These are phyloP conservation scores for Orussus abietinus DNA, from an alignment of 1,140 invertebrate species.

Conservation along the genomic window DNA sequence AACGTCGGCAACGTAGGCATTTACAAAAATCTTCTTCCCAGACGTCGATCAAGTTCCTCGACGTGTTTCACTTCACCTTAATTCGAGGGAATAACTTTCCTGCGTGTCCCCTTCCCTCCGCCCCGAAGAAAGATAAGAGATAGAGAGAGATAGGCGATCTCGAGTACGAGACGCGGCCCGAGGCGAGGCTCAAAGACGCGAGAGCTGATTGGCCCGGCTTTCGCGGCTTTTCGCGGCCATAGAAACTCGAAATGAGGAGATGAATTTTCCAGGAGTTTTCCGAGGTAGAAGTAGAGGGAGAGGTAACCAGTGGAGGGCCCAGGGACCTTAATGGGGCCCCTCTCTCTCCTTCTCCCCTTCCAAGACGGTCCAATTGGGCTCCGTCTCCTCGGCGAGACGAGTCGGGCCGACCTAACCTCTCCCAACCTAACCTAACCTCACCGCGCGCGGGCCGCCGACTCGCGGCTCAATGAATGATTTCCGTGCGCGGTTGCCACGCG, in stretches of 20 bases:
- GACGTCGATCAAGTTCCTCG: too few relatives aligned
- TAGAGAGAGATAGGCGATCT: conserved; percentile 15
- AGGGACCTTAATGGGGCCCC: background rate
- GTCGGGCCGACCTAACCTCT: too few relatives aligned
- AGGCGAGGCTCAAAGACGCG: conserved; percentile 8
- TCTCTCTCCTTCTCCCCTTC: too few relatives aligned
- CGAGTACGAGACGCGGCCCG: conserved; percentile 6
- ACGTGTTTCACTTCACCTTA: too few relatives aligned
- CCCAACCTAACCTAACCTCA: too few relatives aligned
- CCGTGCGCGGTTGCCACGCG: conserved; percentile 44
- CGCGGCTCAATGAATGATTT: conserved; percentile 52
- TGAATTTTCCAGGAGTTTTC: conserved; percentile 36
- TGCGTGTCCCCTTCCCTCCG: too few relatives aligned
- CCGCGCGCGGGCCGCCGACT: too few relatives aligned
- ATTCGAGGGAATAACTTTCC: too few relatives aligned
- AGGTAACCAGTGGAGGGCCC: background rate
- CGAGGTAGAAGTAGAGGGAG: conserved; percentile 7
- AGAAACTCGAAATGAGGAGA: conserved; percentile 36
- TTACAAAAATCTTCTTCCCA: too few relatives aligned
- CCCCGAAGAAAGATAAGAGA: conserved; percentile 17
- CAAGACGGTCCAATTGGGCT: too few relatives aligned
- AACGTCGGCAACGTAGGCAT: too few relatives aligned
- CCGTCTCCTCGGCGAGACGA: too few relatives aligned
- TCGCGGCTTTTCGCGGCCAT: conserved; percentile 3
- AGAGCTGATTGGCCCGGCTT: conserved; percentile 17